Conservation (phyloP, 1,140 invertebrate genomes). For the Lepidurus packardi region DNA sequence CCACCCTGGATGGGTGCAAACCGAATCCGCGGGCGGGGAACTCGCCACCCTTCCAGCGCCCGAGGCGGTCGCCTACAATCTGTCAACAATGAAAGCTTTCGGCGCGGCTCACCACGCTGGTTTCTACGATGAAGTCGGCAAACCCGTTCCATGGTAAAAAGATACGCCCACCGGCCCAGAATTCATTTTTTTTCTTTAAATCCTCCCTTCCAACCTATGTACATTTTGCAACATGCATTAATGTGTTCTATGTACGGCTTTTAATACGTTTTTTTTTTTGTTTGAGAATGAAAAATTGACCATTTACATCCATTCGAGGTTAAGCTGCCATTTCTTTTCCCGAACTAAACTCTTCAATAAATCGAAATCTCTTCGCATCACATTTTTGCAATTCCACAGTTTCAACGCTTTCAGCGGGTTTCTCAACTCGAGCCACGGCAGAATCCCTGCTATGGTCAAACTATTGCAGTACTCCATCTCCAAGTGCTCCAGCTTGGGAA, state of each 20-base stretch:
- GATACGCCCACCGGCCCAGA: background rate
- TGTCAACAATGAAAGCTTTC: background rate
- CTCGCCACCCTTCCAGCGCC: background rate
- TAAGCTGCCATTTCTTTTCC: conserved; percentile 30
- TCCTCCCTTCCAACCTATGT: conserved; percentile 9
- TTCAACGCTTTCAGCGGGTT: conserved; percentile 30
- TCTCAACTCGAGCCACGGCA: conserved; percentile 9
- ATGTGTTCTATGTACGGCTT: too few relatives aligned
- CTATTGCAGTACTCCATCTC: conserved; percentile 33
- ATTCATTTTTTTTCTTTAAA: background rate
- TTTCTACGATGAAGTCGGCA: background rate
- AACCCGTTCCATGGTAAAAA: background rate
- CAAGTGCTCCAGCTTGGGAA: conserved; percentile 30
- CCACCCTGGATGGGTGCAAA: conserved; percentile 87
- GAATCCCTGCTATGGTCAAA: conserved; percentile 25
- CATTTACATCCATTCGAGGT: conserved; percentile 34
- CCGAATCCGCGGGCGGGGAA: conserved; percentile 70
- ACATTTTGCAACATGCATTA: background rate
- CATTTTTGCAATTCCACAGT: conserved; percentile 31
- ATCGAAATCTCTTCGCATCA: conserved; percentile 26
- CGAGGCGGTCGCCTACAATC: background rate
- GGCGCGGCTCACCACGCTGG: background rate
- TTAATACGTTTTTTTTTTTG: too few relatives aligned
- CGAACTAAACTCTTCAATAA: conserved; percentile 26
- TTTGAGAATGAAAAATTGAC: background rate